Conservation (phyloP, 1,140 invertebrate genomes). For the Trinorchestia longiramus region DNA sequence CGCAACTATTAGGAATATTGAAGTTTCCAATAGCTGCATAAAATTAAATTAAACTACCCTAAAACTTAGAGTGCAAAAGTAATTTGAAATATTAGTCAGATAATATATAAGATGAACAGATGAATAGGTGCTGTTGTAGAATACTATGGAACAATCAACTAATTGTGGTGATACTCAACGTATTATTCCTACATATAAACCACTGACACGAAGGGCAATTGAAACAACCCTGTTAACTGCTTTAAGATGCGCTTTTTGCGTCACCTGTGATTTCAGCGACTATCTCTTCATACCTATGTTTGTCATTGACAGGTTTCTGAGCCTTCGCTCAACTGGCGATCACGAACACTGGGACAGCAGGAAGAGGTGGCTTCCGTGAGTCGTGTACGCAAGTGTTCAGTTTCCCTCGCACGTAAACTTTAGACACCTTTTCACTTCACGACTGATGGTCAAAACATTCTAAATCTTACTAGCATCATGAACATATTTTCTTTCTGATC, state of each 20-base stretch:
- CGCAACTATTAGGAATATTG: not conserved
- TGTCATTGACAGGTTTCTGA: not conserved
- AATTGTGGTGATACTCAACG: not conserved
- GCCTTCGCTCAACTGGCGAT: not conserved
- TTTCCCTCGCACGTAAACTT: not conserved
- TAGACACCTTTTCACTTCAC: not conserved
- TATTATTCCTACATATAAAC: not conserved
- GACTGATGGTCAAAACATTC: not conserved
- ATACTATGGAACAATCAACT: not conserved
- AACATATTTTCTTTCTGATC: not conserved
- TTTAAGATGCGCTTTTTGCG: not conserved
- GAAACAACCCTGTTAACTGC: not conserved
- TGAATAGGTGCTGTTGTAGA: not conserved
- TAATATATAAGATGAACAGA: not conserved
- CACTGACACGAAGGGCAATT: not conserved
- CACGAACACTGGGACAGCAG: not conserved
- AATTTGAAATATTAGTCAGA: not conserved
- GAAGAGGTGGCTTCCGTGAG: not conserved
- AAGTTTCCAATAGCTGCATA: not conserved
- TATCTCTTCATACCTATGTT: not conserved
- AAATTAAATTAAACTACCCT: not conserved
- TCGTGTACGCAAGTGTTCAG: not conserved
- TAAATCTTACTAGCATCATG: not conserved
- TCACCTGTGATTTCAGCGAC: not conserved
- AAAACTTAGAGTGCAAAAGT: not conserved